Evolutionary conservation across 2,888 invertebrate genomes (phyloP), one percentile per base, ranked within the genome.

Genomic region (Callinectes sapidus): DNA sequence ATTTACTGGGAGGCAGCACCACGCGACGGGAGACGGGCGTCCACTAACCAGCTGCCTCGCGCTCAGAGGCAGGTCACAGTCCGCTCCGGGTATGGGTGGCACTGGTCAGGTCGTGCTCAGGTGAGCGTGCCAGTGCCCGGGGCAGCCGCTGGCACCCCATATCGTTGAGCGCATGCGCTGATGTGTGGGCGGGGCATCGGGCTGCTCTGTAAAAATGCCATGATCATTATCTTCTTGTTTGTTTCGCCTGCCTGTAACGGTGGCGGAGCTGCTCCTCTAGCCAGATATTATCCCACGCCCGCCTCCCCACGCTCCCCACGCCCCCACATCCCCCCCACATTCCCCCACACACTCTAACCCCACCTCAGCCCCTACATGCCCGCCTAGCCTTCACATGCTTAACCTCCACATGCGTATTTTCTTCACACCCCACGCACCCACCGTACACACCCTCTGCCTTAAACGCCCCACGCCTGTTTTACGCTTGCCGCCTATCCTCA

Each of bases 101-200:
- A 92, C 92, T 92, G 92, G 92, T 92, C 92, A 92, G 92, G 92
- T 92, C 92, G 92, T 54, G 55, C 87, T 42, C 92, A 92, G 92
- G 92, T 92, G 90, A 90, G 90, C 90, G 92, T 90, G 92, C 92
- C 92, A 90, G 86, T 71, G 28, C 87, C 87, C 61, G 39, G 55
- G 90, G 71, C 89, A 42, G 55, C 35, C 87, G 77, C 90, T 66
- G 77, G 54, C 89, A 32, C 90, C 42, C 32, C 35, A 55, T 77
- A 48, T 66, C 71, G 18, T 87, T 35, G 14, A 16, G 87, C 90
- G 92, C 92, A 90, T 92, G 92, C 90, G 92, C 54, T 48, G 89
- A 85, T 5, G 16, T 8, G 89, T 35, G 87, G 92, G 92, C 86
- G 90, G 92, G 61, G 92, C 90, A 39, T 87, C 81, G 23, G 89